Base-by-base conservation (phyloP, 2,113 vertebrate genomes). In the Artemisiospiza belli region DNA sequence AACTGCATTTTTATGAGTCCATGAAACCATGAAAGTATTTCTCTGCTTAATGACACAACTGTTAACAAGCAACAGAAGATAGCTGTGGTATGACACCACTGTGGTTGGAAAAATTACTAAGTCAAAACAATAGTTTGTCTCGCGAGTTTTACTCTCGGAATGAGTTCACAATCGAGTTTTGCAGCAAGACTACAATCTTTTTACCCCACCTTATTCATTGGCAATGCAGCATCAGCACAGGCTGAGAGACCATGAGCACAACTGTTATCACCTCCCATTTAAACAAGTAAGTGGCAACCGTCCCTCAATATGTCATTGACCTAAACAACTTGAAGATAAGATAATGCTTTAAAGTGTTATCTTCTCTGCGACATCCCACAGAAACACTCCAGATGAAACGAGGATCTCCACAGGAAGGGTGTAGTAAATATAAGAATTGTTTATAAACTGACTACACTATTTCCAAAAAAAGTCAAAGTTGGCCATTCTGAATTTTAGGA, bases 231-330 rank as follows among this genome's bases (percentile, higher is more conserved):
- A 92, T 47, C 69, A 92, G 69, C 73, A 82, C 44, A 84, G 69
- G 57, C 0, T 78, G 89, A 94, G 37, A 88, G 73, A 23, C 25
- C 46, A 31, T 1, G 18, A 87, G 49, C 6, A 2, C 17, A 82
- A 61, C 52, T 62, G 43, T 28, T 87, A 86, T 31, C 66, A 68
- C 62, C 52, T 82, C 62, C 27, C 23, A 33, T 91, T 84, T 91
- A 73, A 92, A 76, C 58, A 83, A 83, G 74, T 43, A 82, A 41
- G 75, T 89, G 83, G 62, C 46, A 94, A 81, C 35, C 62, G 73
- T 37, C 54, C 77, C 69, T 51, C 79, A 43, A 2, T 14, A 63
- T 7, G 10, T 19, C 84, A 89, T 87, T 85, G 87, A 94, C 88
- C 47, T 44, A 44, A 39, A 58, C 63, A 72, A 78, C 74, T 47